These are phyloP conservation scores for Distichodus sexfasciatus DNA, from an alignment of 2,797 vertebrate species.

Conservation along the genomic window DNA sequence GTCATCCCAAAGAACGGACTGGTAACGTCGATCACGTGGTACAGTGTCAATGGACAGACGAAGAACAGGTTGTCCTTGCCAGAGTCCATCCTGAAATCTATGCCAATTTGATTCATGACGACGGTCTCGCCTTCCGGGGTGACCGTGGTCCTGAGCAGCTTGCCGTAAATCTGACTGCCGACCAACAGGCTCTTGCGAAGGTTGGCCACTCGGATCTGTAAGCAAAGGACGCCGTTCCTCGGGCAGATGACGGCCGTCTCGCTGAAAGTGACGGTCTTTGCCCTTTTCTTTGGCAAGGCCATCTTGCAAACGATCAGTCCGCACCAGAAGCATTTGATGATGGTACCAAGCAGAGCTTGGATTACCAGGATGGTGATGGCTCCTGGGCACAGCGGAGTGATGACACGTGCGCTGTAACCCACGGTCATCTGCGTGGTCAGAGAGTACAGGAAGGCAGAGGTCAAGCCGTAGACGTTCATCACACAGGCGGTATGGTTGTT, in stretches of 20 bases:
- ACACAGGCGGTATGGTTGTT: conserved; percentile 79
- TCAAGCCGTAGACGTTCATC: conserved; percentile 82
- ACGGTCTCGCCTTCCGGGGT: conserved; percentile 91
- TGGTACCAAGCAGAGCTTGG: conserved; percentile 86
- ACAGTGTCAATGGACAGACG: conserved; percentile 89
- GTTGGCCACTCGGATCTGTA: conserved; percentile 91
- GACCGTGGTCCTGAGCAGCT: conserved; percentile 85
- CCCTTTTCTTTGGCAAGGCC: conserved; percentile 87
- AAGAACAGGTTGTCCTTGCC: conserved; percentile 98
- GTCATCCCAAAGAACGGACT: conserved; percentile 95
- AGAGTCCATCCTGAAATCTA: conserved; percentile 87
- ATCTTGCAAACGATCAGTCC: conserved; percentile 86
- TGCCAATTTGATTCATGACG: conserved; percentile 90
- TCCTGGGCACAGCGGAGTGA: conserved; percentile 83
- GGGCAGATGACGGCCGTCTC: conserved; percentile 89
- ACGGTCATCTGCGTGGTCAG: conserved; percentile 96
- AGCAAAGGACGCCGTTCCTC: conserved; percentile 72
- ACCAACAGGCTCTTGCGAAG: conserved; percentile 93
- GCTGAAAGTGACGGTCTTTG: conserved; percentile 92
- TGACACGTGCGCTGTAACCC: conserved; percentile 85
- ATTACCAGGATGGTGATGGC: conserved; percentile 86
- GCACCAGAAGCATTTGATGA: conserved; percentile 93
- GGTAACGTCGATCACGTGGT: conserved; percentile 86
- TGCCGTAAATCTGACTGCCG: conserved; percentile 92
- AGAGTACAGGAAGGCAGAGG: conserved; percentile 92